Evolutionary conservation across 2,113 vertebrate species (phyloP).

Genomic region (Ictidomys tridecemlineatus): DNA sequence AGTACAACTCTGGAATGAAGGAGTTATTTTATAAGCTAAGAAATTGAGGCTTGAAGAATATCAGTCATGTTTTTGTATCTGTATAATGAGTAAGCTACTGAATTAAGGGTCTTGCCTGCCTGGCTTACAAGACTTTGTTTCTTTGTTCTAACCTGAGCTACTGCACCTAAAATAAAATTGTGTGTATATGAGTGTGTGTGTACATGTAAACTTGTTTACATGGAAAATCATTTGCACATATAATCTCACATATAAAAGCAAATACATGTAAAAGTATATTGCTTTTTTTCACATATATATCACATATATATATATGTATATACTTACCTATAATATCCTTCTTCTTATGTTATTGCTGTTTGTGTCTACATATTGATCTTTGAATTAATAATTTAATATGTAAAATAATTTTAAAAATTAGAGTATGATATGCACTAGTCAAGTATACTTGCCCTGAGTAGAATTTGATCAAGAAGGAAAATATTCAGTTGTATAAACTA

Average conservation of each 20-base stretch:
- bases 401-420: conserved; percentile 8
- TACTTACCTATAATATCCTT: not conserved
- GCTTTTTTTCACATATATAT: too few relatives aligned
- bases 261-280: not conserved
- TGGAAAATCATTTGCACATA: not conserved
- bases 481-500: not conserved
- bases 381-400: not conserved
- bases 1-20: not conserved
- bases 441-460: not conserved
- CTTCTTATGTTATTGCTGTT: not conserved
- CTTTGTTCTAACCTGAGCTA: not conserved
- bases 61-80: not conserved
- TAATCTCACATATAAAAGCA: not conserved
- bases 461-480: conserved; percentile 20
- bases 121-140: not conserved
- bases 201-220: not conserved
- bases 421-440: not conserved
- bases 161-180: not conserved
- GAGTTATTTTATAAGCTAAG: not conserved
- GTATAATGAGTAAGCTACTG: rapidly evolving
- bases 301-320: not conserved
- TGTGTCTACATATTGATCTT: not conserved
- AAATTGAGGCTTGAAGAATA: not conserved
- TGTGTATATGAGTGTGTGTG: not conserved
- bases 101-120: not conserved